Base-by-base conservation (phyloP, 1,140 invertebrate species). In the Trichonephila clavata region DNA sequence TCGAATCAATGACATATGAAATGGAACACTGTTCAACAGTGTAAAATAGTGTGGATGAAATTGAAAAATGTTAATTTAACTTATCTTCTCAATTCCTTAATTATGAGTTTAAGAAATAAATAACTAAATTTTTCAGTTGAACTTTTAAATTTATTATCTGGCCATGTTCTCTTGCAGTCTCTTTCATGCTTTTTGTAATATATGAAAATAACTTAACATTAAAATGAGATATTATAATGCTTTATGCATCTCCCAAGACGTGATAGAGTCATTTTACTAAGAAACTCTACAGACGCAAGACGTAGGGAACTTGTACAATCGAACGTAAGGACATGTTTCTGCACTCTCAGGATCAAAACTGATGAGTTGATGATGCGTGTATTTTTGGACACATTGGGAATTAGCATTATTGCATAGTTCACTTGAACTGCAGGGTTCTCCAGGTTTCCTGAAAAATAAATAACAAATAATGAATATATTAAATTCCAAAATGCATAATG, bases 381-480 rank as follows among this genome's bases (percentile, higher is more conserved):
- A 94, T 32, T 90, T 90, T 50, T 94, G 94, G 3, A 94, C 90
- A 63, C 94, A 94, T 57, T 86, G 88, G n/a, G 94, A 94, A 10
- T 87, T 50, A 21, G 39, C 27, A 2, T 27, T 59, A 32, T 63
- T 88, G 57, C 92, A 94, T 7, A 92, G 21, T 0, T 90, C 80
- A 84, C 21, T 86, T 18, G 68, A 81, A 24, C 18, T 94, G 87
- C 88, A 94, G n/a, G 68, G 61, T 6, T 71, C 84, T 32, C 91
- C 90, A 39, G 94, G 94, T 59, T 89, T 92, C n/a, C 88, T 90
- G 57, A 21, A 68, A 59, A 68, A 90, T 14, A 90, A 84, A 59
- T n/a, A 86, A 93, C 14, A n/a, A 24, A 50, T 57, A 71, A n/a
- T 13, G 6, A 24, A 65, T 65, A 65, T 4, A 21, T 65, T 21